Evolutionary conservation across 1,140 invertebrate species (phyloP), one percentile per base, ranked within the genome.

Genomic region (Nephila pilipes): DNA sequence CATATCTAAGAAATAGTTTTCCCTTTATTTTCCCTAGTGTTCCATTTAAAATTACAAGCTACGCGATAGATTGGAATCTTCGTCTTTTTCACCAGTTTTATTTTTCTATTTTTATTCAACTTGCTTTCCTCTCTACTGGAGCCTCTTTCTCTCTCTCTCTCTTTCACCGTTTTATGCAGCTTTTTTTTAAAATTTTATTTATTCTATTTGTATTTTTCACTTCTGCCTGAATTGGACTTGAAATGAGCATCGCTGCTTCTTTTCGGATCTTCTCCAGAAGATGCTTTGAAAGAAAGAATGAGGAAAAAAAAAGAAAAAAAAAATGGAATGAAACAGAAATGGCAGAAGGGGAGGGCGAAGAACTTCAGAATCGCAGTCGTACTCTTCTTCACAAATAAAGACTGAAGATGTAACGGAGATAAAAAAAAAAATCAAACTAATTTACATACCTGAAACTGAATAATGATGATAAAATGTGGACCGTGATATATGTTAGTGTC

Each of bases 171-270:
- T 81, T 38, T 81, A 38, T 81, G 14, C 79, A 46, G 20, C 29
- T 81, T 38, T 20, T 46, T 81, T 81, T 54, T n/a, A n/a, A n/a
- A n/a, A 87, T 65, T 89, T 89, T 89, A 89, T 89, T 89, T 79
- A 89, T 89, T 89, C 46, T 89, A 89, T 89, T 89, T 89, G 65
- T 89, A 89, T 89, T 89, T 89, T 89, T 89, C 87, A 89, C 38
- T 38, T 46, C 58, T 32, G 54, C 60, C 38, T 69, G 87, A 89
- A 89, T 89, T 57, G 87, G 65, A 89, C 87, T 25, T 65, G 69
- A 89, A 89, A 89, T 89, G 87, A 89, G 79, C 87, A 89, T 75
- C 46, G 46, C 87, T 29, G 58, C 65, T 55, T 89, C 87, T 55
- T 89, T 89, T 89, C 87, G 79, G 25, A 55, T 38, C 60, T 65